Base-by-base conservation (phyloP, 2,113 vertebrate species). In the Nothocercus julius region DNA sequence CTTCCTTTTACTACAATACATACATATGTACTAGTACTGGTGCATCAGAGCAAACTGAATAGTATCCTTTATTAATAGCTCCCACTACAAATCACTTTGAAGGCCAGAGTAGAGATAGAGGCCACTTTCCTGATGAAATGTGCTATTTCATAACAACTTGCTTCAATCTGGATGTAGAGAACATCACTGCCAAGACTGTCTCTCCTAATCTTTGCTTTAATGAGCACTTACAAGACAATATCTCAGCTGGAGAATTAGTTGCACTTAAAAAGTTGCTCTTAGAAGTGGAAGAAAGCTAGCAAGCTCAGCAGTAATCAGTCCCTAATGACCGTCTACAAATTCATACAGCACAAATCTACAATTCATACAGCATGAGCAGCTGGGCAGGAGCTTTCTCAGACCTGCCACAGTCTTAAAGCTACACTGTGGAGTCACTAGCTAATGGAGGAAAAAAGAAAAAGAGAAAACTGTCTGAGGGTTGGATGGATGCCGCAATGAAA, bases 121-220 rank as follows among this genome's bases (percentile, higher is more conserved):
- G 17, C 38, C 66, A 75, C 30, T 81, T 85, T 85, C 47, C 61
- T 49, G 53, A 70, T 40, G 59, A 88, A 68, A 61, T 19, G 27
- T 5, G 22, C 38, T 61, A n/a, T 15, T 68, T 74, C 25, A 2
- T 64, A 88, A 87, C 15, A 82, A 68, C 32, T 80, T 70, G 22
- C 53, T 90, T 90, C 44, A 42, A 1, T 61, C 15, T 73, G 80
- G 36, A 53, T 77, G 66, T 56, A 19, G 22, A 63, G 28, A 86
- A 89, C 2, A 1, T 40, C 83, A 79, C 44, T 79, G 74, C 62
- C 70, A 86, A 84, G 49, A 79, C 11, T 72, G 59, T 38, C 73
- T 80, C 54, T 90, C 51, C 28, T 90, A 61, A 88, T 72, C 76
- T 84, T 90, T 59, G 24, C 38, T 73, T 89, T 82, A 92, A 94